These are phyloP conservation scores for Xenopus petersii DNA, from an alignment of 2,797 vertebrate genomes.

Conservation along the genomic window DNA sequence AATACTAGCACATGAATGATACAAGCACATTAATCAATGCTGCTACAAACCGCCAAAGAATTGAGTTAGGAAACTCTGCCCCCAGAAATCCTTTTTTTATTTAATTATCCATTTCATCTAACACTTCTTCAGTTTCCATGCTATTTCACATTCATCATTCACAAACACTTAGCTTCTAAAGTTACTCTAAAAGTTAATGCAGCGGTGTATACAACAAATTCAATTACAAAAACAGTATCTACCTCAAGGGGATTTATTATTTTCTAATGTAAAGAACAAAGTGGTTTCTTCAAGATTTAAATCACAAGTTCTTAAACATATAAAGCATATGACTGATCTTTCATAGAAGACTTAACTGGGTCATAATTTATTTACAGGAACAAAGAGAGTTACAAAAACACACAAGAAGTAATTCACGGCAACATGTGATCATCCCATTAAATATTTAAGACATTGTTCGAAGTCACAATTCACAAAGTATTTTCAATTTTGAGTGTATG, in stretches of 20 bases:
- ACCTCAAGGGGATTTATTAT: not conserved
- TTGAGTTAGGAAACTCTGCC: too few species aligned
- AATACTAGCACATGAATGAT: not conserved
- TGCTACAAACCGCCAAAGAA: too few species aligned
- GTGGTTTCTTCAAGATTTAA: not conserved
- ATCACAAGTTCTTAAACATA: not conserved
- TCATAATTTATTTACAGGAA: constrained; percentile 7
- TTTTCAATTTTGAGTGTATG: not conserved
- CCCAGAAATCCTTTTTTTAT: too few species aligned
- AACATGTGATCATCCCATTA: constrained; percentile 18
- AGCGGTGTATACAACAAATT: not conserved
- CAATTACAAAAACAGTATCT: not conserved
- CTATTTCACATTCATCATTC: too few species aligned
- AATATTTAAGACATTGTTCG: constrained; percentile 21
- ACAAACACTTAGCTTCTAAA: not conserved
- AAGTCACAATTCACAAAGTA: constrained; percentile 1
- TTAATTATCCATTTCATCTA: too few species aligned
- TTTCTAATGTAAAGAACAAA: not conserved
- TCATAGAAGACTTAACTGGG: not conserved
- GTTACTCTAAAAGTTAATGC: not conserved
- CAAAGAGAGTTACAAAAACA: not conserved
- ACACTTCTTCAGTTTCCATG: too few species aligned
- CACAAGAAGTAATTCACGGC: constrained; percentile 10
- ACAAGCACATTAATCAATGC: not conserved
- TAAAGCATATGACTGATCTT: not conserved